phyloP scores from a whole-genome alignment of 2,888 invertebrate genomes.

The Empis livida region DNA sequence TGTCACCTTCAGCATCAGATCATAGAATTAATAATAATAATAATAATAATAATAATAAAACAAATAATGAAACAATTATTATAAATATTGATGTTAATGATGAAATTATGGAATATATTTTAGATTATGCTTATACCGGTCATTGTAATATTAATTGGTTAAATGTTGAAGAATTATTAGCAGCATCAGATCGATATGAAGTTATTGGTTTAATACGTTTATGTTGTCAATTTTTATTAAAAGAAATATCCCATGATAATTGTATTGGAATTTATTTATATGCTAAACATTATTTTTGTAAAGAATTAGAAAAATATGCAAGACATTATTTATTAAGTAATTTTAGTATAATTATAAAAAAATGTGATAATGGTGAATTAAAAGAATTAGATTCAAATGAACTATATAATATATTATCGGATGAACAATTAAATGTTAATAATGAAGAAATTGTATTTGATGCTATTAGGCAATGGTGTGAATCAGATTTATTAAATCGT shows the following conservation, averaged over 20 bases:
- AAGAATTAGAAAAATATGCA: constrained; percentile 48
- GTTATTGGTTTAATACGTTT: constrained; percentile 57
- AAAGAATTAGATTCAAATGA: constrained; percentile 46
- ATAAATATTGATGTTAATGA: constrained; percentile 47
- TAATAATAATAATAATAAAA: constrained; percentile 4
- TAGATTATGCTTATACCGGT: constrained; percentile 66
- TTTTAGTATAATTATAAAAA: constrained; percentile 45
- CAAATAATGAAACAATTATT: constrained; percentile 44
- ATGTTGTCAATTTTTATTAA: constrained; percentile 52
- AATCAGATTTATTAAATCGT: constrained; percentile 43
- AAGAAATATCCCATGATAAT: constrained; percentile 51
- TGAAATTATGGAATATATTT: constrained; percentile 47
- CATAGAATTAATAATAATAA: constrained; percentile 20
- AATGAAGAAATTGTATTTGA: constrained; percentile 63
- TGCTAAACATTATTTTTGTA: constrained; percentile 56
- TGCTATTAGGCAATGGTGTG: constrained; percentile 58
- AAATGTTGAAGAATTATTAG: constrained; percentile 56
- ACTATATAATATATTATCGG: constrained; percentile 47
- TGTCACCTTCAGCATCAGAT: neutral
- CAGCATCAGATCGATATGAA: constrained; percentile 59
- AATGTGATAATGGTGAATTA: constrained; percentile 46
- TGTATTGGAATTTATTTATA: constrained; percentile 60
- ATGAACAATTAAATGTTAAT: constrained; percentile 59
- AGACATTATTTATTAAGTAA: constrained; percentile 45
- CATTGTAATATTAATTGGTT: constrained; percentile 47